Evolutionary conservation across 1,140 invertebrate species (phyloP).

Genomic region (Cydia strobilella): DNA sequence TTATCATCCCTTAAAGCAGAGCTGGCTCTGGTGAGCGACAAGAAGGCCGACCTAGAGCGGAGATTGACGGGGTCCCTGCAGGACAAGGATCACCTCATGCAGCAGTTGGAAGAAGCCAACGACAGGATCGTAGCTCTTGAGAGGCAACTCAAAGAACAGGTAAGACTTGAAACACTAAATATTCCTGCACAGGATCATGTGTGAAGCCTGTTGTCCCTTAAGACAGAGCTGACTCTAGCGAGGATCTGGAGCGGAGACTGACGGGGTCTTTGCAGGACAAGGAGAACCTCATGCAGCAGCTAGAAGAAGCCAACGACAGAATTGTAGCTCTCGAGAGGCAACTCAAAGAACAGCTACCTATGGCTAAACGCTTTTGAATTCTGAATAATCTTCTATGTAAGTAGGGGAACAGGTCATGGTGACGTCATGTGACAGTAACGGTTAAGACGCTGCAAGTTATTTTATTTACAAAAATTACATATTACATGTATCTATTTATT

Average conservation of each 20-base stretch:
- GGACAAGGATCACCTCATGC: conserved; percentile 89
- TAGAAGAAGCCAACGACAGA: conserved; percentile 94
- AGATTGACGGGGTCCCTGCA: conserved; percentile 86
- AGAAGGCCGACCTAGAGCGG: conserved; percentile 91
- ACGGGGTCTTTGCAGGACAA: conserved; percentile 87
- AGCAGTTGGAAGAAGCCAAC: conserved; percentile 92
- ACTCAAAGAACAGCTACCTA: conserved; percentile 91
- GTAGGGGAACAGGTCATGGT: no score
- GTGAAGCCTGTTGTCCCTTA: conserved; percentile 91
- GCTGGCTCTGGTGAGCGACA: conserved; percentile 90
- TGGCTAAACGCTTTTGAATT: conserved; percentile 28
- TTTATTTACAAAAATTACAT: no score
- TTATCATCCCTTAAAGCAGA: conserved; percentile 93
- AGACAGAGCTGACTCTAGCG: conserved; percentile 92
- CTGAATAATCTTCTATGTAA: no score
- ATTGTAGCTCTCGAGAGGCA: conserved; percentile 92
- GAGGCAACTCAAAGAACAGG: conserved; percentile 91
- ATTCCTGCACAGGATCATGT: conserved; percentile 86
- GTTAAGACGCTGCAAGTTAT: no score
- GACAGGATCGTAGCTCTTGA: conserved; percentile 93
- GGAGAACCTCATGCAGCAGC: conserved; percentile 86
- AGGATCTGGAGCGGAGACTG: conserved; percentile 91
- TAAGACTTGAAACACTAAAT: conserved; percentile 56
- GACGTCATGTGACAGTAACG: no score
- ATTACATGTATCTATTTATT: no score